Base-by-base conservation (phyloP, 1,140 invertebrate genomes). In the Drosophila persimilis region DNA sequence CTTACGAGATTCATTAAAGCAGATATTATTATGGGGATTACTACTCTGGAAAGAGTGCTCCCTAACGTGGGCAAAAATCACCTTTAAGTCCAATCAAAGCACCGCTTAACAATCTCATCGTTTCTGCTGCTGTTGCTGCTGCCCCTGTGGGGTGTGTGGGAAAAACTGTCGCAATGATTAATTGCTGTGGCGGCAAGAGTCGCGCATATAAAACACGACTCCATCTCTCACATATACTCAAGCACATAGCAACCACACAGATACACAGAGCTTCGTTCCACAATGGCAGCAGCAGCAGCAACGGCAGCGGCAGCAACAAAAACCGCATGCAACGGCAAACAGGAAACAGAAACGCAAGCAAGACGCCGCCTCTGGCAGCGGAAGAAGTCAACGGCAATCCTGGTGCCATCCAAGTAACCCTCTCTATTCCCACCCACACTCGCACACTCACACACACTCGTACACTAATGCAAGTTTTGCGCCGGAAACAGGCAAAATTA, bases 401-500 rank as follows among this genome's bases (percentile, higher is more conserved):
- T 77, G 63, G 65, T 2, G 3, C 20, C 51, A 69, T 35, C 51
- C 65, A 47, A 66, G 62, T 66, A 55, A 66, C 52, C 50, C 24
- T 26, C 24, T 26, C 24, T 26, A 26, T 26, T 26, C 24, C 4
- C 24, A 0, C 24, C 5, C 24, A 26, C 24, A 26, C 24, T 26
- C 48, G 50, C 57, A 73, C 67, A 62, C 69, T 66, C 45, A 66
- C 59, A 47, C 45, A 78, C 46, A 60, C 53, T 44, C 20, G n/a
- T 43, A 64, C 50, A 89, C 80, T 89, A 85, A 89, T 85, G 80
- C 77, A 89, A 89, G 86, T 85, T 89, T 89, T 89, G 85, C 67
- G 75, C 85, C 81, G 85, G 85, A 89, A 89, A 89, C 85, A 89
- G 78, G 86, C 77, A 81, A 89, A 89, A 89, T 89, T 89, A 89